A percentile compares a stretch with the other conserved stretches of the same genome.
These are phyloP conservation scores for Zootermopsis nevadensis DNA, from an alignment of 2,888 invertebrate species.

Conservation along the genomic window DNA sequence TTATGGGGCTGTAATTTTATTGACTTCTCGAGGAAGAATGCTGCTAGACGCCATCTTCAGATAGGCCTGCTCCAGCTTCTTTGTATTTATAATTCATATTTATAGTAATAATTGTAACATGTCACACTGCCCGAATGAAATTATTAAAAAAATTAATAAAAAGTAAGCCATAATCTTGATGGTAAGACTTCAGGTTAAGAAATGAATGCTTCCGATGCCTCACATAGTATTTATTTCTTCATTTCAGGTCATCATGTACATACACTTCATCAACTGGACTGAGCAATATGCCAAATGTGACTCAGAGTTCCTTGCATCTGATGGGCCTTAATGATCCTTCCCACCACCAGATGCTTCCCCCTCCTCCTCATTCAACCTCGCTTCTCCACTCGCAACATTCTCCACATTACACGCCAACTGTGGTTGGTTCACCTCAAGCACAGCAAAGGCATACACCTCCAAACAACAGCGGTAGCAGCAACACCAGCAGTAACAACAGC, in stretches of 20 bases:
- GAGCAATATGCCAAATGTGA: constrained; percentile 48
- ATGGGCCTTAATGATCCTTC: constrained; percentile 46
- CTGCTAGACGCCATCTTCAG: too few species aligned
- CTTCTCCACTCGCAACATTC: constrained; percentile 44
- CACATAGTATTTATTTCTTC: not conserved
- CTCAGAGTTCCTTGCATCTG: constrained; percentile 50
- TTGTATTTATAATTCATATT: too few species aligned
- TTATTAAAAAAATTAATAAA: too few species aligned
- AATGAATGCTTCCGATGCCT: not conserved
- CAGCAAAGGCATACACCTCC: constrained; percentile 51
- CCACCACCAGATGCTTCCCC: constrained; percentile 53
- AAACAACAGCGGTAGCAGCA: constrained; percentile 26
- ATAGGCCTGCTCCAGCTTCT: too few species aligned
- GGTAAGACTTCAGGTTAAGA: not conserved
- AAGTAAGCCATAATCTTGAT: too few species aligned
- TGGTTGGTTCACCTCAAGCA: constrained; percentile 23
- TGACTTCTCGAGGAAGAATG: too few species aligned
- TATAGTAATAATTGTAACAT: too few species aligned
- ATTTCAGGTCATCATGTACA: constrained; percentile 63
- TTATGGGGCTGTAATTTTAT: too few species aligned
- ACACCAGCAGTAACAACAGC: constrained; percentile 30
- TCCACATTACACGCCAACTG: constrained; percentile 43
- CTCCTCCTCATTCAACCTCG: constrained; percentile 45
- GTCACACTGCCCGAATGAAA: too few species aligned
- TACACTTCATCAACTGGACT: constrained; percentile 58